Evolutionary conservation across 2,113 vertebrate genomes (phyloP).

Genomic region (Euleptes europaea): DNA sequence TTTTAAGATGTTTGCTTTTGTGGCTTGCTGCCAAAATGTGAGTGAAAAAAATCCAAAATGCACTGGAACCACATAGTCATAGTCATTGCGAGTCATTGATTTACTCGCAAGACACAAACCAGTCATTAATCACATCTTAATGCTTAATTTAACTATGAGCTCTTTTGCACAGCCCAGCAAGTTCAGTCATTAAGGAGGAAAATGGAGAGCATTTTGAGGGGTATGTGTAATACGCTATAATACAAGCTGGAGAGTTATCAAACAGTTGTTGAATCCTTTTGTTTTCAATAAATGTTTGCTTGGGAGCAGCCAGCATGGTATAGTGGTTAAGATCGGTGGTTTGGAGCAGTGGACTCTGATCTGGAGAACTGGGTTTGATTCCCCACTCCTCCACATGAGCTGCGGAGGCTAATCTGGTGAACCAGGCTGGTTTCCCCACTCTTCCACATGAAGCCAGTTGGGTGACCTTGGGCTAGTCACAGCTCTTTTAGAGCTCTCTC

Average conservation of each 20-base stretch:
- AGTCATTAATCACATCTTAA: constrained; percentile 5
- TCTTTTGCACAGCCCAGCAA: constrained; percentile 4
- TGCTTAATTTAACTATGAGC: constrained; percentile 7
- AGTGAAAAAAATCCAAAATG: neutral
- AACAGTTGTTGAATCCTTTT: neutral
- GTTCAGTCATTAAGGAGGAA: neutral
- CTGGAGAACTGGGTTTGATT: no score
- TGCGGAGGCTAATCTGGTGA: no score
- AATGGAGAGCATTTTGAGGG: neutral
- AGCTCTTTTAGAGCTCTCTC: no score
- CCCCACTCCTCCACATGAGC: no score
- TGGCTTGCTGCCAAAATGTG: neutral
- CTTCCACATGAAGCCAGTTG: no score
- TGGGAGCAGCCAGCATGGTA: no score
- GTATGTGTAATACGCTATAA: neutral
- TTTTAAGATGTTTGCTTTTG: neutral
- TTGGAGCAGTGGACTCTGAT: no score
- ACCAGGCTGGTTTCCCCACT: no score
- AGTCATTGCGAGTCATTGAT: no score
- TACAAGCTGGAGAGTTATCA: neutral
- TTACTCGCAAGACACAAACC: neutral
- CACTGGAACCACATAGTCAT: neutral
- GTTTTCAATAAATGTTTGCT: neutral
- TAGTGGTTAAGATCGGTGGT: no score
- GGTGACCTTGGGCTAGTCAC: no score